Conservation (phyloP, 2,797 vertebrate genomes). For the Falco rusticolus region DNA sequence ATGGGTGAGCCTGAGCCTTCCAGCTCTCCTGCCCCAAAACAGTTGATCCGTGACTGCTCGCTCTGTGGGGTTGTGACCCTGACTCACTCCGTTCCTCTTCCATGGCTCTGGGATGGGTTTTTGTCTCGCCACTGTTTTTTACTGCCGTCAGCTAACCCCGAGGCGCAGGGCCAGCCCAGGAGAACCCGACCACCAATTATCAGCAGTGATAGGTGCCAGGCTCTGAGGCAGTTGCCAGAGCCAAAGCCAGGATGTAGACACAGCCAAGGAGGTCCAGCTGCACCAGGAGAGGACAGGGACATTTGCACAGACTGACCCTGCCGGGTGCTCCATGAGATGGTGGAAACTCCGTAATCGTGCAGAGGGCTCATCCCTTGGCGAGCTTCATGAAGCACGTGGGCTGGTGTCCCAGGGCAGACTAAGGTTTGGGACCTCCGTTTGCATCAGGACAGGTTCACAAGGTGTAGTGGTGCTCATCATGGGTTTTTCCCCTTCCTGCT, state of each 20-base stretch:
- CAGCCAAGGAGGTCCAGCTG: fast-evolving
- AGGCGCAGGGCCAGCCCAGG: neutral
- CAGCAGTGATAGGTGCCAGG: neutral
- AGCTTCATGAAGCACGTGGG: neutral
- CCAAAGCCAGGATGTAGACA: neutral
- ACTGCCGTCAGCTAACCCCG: neutral
- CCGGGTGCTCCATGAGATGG: neutral
- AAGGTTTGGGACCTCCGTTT: neutral
- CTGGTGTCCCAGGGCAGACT: neutral
- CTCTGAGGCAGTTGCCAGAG: neutral
- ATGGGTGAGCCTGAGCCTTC: neutral
- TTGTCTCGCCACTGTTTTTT: fast-evolving
- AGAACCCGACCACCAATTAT: neutral
- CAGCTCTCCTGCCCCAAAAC: neutral
- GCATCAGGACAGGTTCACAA: neutral
- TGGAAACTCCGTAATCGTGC: neutral
- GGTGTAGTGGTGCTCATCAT: neutral
- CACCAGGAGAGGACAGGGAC: neutral
- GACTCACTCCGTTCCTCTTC: neutral
- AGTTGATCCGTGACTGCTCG: neutral
- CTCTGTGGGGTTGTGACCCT: neutral
- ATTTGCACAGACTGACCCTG: neutral
- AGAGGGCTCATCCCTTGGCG: neutral
- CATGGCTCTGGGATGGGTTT: neutral
- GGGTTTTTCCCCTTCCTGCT: neutral